Base-by-base conservation (phyloP, 1,140 invertebrate species). In the Drosophila ambigua region DNA sequence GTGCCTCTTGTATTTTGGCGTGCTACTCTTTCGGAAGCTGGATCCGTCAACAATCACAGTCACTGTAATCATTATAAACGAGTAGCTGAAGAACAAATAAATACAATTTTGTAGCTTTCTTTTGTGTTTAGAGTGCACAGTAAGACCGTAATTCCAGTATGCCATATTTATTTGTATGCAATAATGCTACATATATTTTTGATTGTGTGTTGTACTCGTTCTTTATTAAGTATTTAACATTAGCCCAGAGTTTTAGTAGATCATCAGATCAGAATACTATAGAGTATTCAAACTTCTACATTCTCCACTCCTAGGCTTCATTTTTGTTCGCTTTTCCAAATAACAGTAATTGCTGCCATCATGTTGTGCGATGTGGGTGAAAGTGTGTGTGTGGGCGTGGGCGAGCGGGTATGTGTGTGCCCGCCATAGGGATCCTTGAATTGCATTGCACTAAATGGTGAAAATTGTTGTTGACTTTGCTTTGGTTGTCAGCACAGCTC, bases 331-430 rank as follows among this genome's bases (percentile, higher is more conserved):
- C 43, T 63, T 63, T 72, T 54, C 53, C 71, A 74, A 73, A 74
- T 53, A 79, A 74, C 72, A 39, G 77, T 71, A 79, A 79, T 79
- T 58, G 75, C 76, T 75, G 71, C 59, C 66, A 72, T 59, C 61
- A 59, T 58, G 39, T 79, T 79, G 58, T 57, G 51, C 50, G 23
- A 8, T 48, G 45, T 65, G 58, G 13, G 7, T 0, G 61, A 16
- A n/a, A n/a, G 43, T 61, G 28, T 39, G 44, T 11, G 16, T 15
- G 26, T 35, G 39, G 13, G n/a, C n/a, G 41, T 26, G 23, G 20
- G 20, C 20, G 20, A 20, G 20, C 20, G 20, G 20, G 20, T 1
- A 20, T 9, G 15, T 41, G 48, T 41, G 24, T 31, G 31, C 13
- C 26, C 13, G 31, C 31, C 8, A 23, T 52, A 6, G 35, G 59